These are phyloP conservation scores for Drosophila pandora DNA, from an alignment of 1,140 invertebrate species.

Conservation along the genomic window DNA sequence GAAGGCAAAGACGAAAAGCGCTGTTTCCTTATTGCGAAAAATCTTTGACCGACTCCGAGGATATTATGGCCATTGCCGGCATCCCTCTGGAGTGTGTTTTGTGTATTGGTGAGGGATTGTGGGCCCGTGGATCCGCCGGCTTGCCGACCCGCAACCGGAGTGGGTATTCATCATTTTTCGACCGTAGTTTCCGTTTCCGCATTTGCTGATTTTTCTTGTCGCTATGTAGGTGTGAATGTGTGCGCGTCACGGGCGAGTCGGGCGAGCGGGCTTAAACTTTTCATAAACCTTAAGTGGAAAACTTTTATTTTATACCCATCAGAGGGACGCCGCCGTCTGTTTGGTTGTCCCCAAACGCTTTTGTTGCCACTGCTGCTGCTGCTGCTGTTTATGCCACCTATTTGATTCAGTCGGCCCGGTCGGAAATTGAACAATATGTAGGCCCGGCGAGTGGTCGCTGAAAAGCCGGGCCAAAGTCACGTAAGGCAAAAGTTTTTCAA, in stretches of 20 bases:
- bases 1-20: neutral
- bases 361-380: constrained; percentile 16
- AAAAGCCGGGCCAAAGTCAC: constrained; percentile 57
- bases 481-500: constrained; percentile 73
- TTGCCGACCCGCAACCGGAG: neutral
- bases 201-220: constrained; percentile 24
- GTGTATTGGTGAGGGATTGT: constrained; percentile 19
- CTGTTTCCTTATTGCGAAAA: constrained; percentile 59
- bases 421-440: constrained; percentile 68
- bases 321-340: constrained; percentile 9
- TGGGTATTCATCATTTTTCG: constrained; percentile 72
- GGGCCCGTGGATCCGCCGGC: neutral
- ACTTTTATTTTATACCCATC: constrained; percentile 76
- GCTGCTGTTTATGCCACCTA: constrained; percentile 67
- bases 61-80: constrained; percentile 59
- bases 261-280: constrained; percentile 63
- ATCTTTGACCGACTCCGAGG: constrained; percentile 50
- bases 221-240: constrained; percentile 68
- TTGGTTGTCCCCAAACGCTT: constrained; percentile 16
- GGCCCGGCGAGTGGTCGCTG: constrained; percentile 37
- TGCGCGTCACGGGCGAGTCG: neutral
- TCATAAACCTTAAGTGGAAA: constrained; percentile 82
- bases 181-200: constrained; percentile 63
- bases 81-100: constrained; percentile 52
- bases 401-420: constrained; percentile 57